A percentile compares a stretch with the other conserved stretches of the same genome.
phyloP scores from a whole-genome alignment of 2,797 vertebrate genomes.

The Rhynchonycteris naso region DNA sequence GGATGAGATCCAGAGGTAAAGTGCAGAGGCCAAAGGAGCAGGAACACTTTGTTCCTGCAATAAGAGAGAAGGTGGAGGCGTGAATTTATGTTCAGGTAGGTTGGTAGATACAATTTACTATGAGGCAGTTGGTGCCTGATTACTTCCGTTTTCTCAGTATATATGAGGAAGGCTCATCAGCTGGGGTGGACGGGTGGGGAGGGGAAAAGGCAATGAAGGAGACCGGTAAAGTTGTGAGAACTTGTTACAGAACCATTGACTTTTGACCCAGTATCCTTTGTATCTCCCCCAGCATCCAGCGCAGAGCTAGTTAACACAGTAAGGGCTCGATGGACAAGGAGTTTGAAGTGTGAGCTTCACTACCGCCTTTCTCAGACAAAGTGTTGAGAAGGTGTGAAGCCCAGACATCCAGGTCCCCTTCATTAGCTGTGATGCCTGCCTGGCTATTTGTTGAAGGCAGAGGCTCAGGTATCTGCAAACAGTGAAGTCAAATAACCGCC shows the following conservation, averaged over 20 bases:
- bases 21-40: not conserved
- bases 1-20: not conserved
- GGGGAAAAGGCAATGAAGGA: not conserved
- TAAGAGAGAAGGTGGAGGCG: not conserved
- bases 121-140: not conserved
- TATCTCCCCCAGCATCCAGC: not conserved
- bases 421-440: not conserved
- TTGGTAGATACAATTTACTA: not conserved
- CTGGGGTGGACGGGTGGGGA: too few species aligned
- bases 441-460: conserved; percentile 49
- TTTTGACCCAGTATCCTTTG: not conserved
- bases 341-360: not conserved
- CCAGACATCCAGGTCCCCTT: not conserved
- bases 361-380: too few species aligned
- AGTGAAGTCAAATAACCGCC: conserved; percentile 2
- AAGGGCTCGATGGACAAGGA: fast-evolving
- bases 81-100: too few species aligned
- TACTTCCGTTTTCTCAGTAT: not conserved
- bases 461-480: conserved; percentile 40
- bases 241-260: not conserved
- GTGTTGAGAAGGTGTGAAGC: not conserved
- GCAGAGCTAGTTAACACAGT: too few species aligned
- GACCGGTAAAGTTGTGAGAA: not conserved
- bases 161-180: not conserved
- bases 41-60: not conserved